Evolutionary conservation across 1,140 invertebrate genomes (phyloP), one percentile per base, ranked within the genome.

Genomic region (Ips typographus): DNA sequence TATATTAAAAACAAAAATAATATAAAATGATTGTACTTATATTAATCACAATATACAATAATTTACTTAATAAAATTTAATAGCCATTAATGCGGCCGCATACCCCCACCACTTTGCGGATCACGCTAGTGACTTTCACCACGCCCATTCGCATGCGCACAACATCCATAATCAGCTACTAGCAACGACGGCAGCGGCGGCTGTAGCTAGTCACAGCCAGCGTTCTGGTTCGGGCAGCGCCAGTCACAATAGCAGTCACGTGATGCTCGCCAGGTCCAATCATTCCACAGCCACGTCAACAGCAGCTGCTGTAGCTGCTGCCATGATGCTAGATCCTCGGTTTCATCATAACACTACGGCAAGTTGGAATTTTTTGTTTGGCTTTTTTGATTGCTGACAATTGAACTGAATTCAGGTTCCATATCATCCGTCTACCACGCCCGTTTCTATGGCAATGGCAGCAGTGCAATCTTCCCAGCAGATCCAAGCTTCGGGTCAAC

Each of bases 361-460:
- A 72, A 77, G 75, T 55, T 36, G 2, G 6, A 55, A 22, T 36
- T 55, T n/a, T 8, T 22, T 36, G 52, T 49, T 1, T 2, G 7
- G 1, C 7, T 49, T 49, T 1, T 8, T 49, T 2, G 1, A 3
- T 8, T 49, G 44, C 44, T 22, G 44, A 49, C 2, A 49, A 1
- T 49, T 49, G 2, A 1, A 8, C 44, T 68, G 40, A 62, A 47
- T 73, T 67, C 57, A 80, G 79, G 77, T 79, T 4, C 77, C 78
- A 37, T 81, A 79, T 68, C 78, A 77, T 74, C 77, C 79, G 22
- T 76, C 72, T 3, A 73, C 75, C 37, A 79, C 78, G 4, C 78
- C 79, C n/a, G 82, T 82, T 57, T 79, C 79, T n/a, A 80, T 80
- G 78, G 78, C 78, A 51, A 80, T 80, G 79, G 79, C 79, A 8